Base-by-base conservation (phyloP, 2,797 vertebrate species). In the Halcyon chelicuti region DNA sequence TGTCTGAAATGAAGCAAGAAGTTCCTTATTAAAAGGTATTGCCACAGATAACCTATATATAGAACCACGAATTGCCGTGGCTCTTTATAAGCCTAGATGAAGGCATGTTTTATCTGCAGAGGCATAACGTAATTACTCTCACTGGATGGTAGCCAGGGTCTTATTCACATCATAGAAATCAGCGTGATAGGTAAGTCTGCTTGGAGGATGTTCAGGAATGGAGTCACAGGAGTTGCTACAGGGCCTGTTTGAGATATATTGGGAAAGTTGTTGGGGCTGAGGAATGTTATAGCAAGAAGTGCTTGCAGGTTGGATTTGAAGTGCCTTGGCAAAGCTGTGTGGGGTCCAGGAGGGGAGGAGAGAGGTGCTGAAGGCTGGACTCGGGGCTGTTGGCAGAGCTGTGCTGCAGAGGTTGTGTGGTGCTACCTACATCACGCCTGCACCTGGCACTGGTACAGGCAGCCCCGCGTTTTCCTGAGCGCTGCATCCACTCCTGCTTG, bases 131-230 rank as follows among this genome's bases (percentile, higher is more conserved):
- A 96, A 96, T 96, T 94, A 93, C 86, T 92, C 68, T 31, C 42
- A 29, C 92, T 97, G 96, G 94, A 97, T 89, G 62, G 83, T 89
- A 82, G 94, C 96, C 95, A 95, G 90, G 31, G 71, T 92, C 94
- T 96, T 95, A 94, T 93, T 95, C 96, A 95, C 94, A 94, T 96
- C 92, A 85, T n/a, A 95, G 94, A 96, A 93, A 92, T 95, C 93
- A 95, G 91, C 93, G 23, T 87, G 96, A 94, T 93, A 94, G 94
- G 95, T 95, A 95, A 95, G 94, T 93, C 96, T 92, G 84, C 93
- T 96, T 96, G 96, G 96, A 96, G 93, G 81, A 91, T 84, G 88
- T 95, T 96, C 95, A 95, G 96, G 94, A 96, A 95, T 94, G 95
- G 96, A 96, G 96, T 93, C 93, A 95, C 95, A 82, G 86, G 75